Evolutionary conservation across 2,113 vertebrate genomes (phyloP), one percentile per base, ranked within the genome.

Genomic region (Gorsachius goisagi): DNA sequence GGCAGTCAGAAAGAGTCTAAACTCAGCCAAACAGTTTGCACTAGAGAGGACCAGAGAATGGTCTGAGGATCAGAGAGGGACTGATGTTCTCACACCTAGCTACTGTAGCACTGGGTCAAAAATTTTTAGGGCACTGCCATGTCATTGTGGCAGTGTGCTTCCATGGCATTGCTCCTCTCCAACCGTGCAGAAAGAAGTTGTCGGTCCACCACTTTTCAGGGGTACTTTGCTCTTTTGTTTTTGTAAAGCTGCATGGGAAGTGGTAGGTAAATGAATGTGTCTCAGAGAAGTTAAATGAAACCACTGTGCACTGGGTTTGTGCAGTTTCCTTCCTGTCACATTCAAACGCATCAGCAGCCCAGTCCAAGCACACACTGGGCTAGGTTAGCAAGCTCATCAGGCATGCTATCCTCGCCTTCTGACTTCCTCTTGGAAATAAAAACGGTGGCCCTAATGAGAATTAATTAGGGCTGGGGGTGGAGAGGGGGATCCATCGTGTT

Each of bases 321-420:
- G 89, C 93, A n/a, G 90, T 93, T 96, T 97, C 96, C 97, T 96
- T 97, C 96, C 96, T 97, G 97, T 73, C 94, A 96, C 95, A 96
- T 95, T 97, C 91, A 97, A 88, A 90, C 20, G 1, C 87, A 89
- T 66, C 91, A 88, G 78, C 81, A 96, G 67, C 87, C 81, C 84
- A 79, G 67, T 93, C 93, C 91, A 93, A 95, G 91, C 87, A 87
- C 87, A 95, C 94, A 97, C 87, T 95, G 63, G 90, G 69, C 88
- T 94, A 95, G 86, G 92, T 90, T 96, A 92, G 88, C 30, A 2
- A 90, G 76, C 96, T 96, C 94, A 96, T 96, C 94, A 96, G 33
- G 90, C 77, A 97, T 96, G 92, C 96, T 92, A 15, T 58, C 67
- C 95, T 94, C 1, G 93, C 92, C 87, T 96, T 89, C 92, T 93